phyloP scores from a whole-genome alignment of 1,140 invertebrate species.

The Hypothenemus hampei region DNA sequence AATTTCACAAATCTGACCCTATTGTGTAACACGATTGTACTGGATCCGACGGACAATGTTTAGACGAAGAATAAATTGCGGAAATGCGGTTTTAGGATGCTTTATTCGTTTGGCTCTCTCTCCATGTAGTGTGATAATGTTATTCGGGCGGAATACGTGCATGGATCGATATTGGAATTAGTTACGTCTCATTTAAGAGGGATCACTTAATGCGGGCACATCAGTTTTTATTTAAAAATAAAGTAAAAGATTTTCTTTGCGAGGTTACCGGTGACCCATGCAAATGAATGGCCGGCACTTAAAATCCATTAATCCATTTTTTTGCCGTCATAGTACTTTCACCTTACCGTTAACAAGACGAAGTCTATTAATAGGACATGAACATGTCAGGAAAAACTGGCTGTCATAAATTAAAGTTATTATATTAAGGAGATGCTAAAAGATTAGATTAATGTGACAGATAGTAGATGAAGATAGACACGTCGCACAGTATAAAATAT shows the following conservation, averaged over 20 bases:
- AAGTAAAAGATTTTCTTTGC: too few relatives aligned
- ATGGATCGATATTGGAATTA: too few relatives aligned
- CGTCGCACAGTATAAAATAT: constrained; percentile 18
- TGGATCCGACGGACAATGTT: background rate
- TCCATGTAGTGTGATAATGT: too few relatives aligned
- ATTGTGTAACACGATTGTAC: constrained; percentile 2
- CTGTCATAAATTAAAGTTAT: constrained; percentile 18
- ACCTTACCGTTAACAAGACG: constrained; percentile 9
- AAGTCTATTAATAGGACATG: too few relatives aligned
- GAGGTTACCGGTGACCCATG: too few relatives aligned
- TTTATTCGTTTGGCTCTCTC: too few relatives aligned
- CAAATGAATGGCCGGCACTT: too few relatives aligned
- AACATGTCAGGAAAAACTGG: constrained; percentile 10
- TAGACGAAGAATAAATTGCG: background rate
- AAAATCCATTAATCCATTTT: too few relatives aligned
- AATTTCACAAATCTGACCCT: background rate
- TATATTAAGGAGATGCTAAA: constrained; percentile 21
- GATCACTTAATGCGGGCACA: too few relatives aligned
- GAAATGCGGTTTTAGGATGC: background rate
- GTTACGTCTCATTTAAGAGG: too few relatives aligned
- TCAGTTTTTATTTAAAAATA: too few relatives aligned
- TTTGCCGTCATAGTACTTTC: constrained; percentile 10
- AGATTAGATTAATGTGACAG: constrained; percentile 27
- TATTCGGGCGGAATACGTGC: too few relatives aligned
- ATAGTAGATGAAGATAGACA: constrained; percentile 25